Evolutionary conservation across 92 coral and sea anemone species (phyloP), one percentile per base, ranked within the genome.

Genomic region (Zoanthus sansibaricus): DNA sequence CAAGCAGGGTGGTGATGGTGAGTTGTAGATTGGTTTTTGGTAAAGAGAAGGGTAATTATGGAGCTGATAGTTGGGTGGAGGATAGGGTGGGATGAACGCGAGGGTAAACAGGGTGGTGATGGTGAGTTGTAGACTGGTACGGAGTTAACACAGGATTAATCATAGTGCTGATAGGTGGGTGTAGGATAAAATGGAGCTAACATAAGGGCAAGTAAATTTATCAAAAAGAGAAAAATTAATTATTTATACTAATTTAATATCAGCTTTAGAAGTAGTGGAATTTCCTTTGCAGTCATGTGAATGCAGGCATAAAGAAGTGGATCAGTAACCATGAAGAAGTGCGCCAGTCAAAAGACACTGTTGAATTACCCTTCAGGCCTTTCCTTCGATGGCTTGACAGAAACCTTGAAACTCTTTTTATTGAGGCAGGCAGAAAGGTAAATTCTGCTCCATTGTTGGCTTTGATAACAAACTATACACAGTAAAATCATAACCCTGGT

Each of bases 381-480:
- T 96, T 96, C 78, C 92, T 96, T 11, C 86, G 93, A 45, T 96
- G 98, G 98, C 78, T 96, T 42, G 98, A 96, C 90, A 91, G 95
- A 75, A 94, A 93, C 78, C 64, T 96, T 18, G 95, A 91, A 86
- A 69, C 88, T 45, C 85, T 96, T 17, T 94, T 96, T 73, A 86
- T 94, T 76, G 91, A 86, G 77, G 96, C 94, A 58, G 98, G 94
- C 61, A 96, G 82, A 72, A 92, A 94, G 95, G 98, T 96, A 66
- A 10, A 16, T 11, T 8, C 44, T 6, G 42, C 4, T 37, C 42
- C 2, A 4, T 37, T 37, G 4, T 37, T 37, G 42, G 12, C 55
- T 49, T 49, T 49, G 1, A 7, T 11, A 49, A 49, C 55, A 7
- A 7, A 49, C 10, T 49, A 48, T 9, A 49, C 12, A 49, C 9